phyloP scores from a whole-genome alignment of 37 sponge, comb jelly and placozoan species.

The Hormiphora californensis region DNA sequence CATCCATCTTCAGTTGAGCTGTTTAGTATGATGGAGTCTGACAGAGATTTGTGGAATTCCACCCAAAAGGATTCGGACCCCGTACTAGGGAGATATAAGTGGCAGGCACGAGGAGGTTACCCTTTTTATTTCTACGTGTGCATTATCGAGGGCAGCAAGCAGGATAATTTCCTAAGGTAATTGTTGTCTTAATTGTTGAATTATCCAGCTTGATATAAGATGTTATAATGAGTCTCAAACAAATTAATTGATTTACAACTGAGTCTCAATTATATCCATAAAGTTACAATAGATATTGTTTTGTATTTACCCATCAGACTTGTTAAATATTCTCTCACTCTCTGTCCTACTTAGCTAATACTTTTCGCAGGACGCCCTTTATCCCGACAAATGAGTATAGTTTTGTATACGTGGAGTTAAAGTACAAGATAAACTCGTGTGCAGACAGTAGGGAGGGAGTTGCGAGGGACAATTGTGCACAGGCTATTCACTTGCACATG shows the following conservation, averaged over 20 bases:
- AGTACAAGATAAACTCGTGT: conserved; percentile 5
- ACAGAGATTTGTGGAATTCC: conserved; percentile 4
- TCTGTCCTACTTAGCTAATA: neutral
- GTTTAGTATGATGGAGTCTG: neutral
- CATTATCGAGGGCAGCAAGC: neutral
- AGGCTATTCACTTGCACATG: conserved; percentile 1
- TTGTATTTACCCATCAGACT: neutral
- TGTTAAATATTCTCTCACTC: neutral
- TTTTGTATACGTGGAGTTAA: neutral
- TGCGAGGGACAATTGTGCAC: neutral
- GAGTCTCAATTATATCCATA: neutral
- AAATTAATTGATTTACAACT: neutral
- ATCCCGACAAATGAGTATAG: neutral
- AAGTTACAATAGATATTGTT: neutral
- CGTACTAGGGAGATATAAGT: neutral
- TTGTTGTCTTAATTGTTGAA: neutral
- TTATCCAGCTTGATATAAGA: neutral
- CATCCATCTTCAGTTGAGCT: conserved; percentile 49
- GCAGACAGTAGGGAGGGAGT: conserved; percentile 26
- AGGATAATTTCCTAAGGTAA: conserved; percentile 21
- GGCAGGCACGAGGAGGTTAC: neutral
- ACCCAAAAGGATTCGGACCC: conserved; percentile 34
- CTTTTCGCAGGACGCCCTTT: neutral
- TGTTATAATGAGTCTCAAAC: no score
- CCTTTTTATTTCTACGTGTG: conserved; percentile 36